Evolutionary conservation across 2,888 invertebrate genomes (phyloP), one percentile per base, ranked within the genome.

Genomic region (Scaptomyza cyrtandrae): DNA sequence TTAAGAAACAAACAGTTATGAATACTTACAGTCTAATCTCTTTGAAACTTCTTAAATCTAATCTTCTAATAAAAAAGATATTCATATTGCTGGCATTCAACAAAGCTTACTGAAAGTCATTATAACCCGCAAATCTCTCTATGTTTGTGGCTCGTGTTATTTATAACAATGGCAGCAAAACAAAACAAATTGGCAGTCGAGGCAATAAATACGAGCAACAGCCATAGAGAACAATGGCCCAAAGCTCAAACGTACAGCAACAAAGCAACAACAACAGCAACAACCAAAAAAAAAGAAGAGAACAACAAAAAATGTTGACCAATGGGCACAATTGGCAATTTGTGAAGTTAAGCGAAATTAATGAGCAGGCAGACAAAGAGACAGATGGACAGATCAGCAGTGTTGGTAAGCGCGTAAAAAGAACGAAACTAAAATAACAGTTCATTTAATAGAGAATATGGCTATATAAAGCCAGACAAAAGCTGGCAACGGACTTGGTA

Each of bases 301-400:
- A 45, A 29, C 0, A 43, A 53, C 53, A 65, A 62, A 80, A 82
- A 86, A 65, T 83, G 88, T 83, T 88, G 83, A 88, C 83, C 83
- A 83, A 88, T 83, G 83, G 78, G 87, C 85, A 86, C 85, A 86
- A 85, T 85, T 88, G 87, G 85, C 88, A 85, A 86, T 88, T 88
- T 88, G 88, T 88, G 87, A 88, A 87, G 87, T 86, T 85, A 84
- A 88, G 85, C 87, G 85, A 84, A 87, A 87, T 88, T 85, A 88
- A 87, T 85, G 89, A 85, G 85, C 71, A 61, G 66, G 11, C 60
- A 45, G 60, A 6, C 33, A 50, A 53, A 29, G 19, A 7, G 31
- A 11, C 19, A 33, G 31, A 13, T 10, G 14, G 14, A 48, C 33
- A 33, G 19, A 19, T 19, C 24, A 4, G 29, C n/a, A 13, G 31